These are phyloP conservation scores for Hydrotaea diabolus DNA, from an alignment of 2,888 invertebrate genomes.

Conservation along the genomic window DNA sequence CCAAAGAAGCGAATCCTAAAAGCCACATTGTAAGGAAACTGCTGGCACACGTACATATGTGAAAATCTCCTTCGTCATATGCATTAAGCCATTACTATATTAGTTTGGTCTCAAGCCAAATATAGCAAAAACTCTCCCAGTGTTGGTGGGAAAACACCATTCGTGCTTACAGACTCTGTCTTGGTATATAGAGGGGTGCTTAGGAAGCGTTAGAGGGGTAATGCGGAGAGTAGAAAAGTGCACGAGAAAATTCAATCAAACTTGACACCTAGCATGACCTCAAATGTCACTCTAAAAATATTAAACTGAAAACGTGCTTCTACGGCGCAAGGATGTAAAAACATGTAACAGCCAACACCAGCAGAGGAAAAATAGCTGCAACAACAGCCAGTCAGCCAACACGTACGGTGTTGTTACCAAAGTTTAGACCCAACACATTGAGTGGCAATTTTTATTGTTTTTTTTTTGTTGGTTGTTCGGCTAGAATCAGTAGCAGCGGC, in stretches of 20 bases:
- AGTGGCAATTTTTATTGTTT: constrained; percentile 19
- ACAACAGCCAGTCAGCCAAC: background rate
- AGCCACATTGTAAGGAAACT: constrained; percentile 28
- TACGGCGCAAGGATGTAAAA: constrained; percentile 44
- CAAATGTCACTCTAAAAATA: constrained; percentile 63
- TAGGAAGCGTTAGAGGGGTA: background rate
- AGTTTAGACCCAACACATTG: constrained; percentile 39
- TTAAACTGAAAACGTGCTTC: constrained; percentile 65
- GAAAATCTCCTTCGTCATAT: constrained; percentile 40
- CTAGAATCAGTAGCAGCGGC: constrained; percentile 9
- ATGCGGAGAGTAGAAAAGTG: constrained; percentile 21
- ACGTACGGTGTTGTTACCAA: constrained; percentile 34
- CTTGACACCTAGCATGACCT: constrained; percentile 63
- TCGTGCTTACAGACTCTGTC: constrained; percentile 25
- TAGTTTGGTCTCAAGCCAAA: constrained; percentile 13
- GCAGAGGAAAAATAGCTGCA: background rate
- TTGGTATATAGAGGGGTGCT: background rate
- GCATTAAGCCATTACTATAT: constrained; percentile 45
- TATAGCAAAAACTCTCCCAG: background rate
- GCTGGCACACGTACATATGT: constrained; percentile 50
- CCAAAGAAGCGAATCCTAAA: constrained; percentile 15
- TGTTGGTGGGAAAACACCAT: background rate
- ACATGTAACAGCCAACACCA: constrained; percentile 45
- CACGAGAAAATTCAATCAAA: constrained; percentile 67
- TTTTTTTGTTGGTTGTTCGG: too few species aligned